phyloP scores from a whole-genome alignment of 2,113 vertebrate genomes.

The Hepsetus odoe region DNA sequence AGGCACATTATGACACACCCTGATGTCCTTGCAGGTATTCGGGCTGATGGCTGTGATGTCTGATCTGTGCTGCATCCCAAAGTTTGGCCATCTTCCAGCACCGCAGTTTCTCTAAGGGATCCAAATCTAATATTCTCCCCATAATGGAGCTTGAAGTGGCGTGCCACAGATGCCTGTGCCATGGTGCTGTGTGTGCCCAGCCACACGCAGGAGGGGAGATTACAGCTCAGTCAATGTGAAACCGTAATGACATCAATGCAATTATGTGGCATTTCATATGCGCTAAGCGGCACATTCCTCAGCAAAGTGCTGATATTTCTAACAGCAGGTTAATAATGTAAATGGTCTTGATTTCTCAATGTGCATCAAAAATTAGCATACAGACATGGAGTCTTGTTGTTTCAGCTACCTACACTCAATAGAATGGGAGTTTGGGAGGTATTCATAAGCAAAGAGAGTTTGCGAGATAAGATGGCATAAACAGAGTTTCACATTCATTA shows the following conservation, averaged over 20 bases:
- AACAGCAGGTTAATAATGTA: conserved; percentile 44
- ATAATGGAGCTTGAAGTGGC: conserved; percentile 51
- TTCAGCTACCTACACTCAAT: conserved; percentile 31
- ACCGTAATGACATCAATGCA: conserved; percentile 44
- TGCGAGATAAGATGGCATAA: conserved; percentile 13
- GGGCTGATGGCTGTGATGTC: conserved; percentile 32
- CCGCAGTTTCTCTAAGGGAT: conserved; percentile 35
- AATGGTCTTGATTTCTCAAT: conserved; percentile 44
- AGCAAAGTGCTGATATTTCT: conserved; percentile 18
- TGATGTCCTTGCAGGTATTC: conserved; percentile 33
- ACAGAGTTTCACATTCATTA: background rate
- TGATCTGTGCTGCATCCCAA: conserved; percentile 31
- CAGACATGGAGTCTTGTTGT: conserved; percentile 27
- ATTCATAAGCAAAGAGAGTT: conserved; percentile 18
- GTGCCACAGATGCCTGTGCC: conserved; percentile 32
- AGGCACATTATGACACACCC: background rate
- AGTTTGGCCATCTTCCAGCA: conserved; percentile 42
- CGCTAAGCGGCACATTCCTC: conserved; percentile 9
- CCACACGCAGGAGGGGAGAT: conserved; percentile 27
- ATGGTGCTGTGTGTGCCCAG: conserved; percentile 22
- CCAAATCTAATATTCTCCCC: conserved; percentile 52
- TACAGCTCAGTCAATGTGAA: conserved; percentile 33
- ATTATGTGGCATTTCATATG: conserved; percentile 33
- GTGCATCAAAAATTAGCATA: conserved; percentile 39
- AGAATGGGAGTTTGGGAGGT: conserved; percentile 20